Percentiles rank a stretch among this genome's conserved stretches.
These are phyloP conservation scores for Chrysomela aeneicollis DNA, from an alignment of 2,888 invertebrate genomes.

Conservation along the genomic window DNA sequence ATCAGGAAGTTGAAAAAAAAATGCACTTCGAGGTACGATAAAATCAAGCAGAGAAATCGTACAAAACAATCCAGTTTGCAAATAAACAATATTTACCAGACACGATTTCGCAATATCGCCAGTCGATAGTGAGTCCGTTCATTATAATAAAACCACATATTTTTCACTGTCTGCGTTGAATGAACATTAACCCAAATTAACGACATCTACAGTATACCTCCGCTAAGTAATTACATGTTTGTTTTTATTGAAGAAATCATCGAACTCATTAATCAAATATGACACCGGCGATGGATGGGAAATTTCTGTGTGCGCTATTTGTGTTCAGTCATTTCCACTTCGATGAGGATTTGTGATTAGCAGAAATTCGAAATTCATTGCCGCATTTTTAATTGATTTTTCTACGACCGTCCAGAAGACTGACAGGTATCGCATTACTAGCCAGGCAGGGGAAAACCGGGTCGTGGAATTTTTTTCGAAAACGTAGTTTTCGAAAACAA, in stretches of 20 bases:
- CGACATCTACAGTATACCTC: constrained; percentile 28
- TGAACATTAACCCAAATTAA: constrained; percentile 31
- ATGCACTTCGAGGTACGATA: no score
- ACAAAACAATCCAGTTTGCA: not conserved
- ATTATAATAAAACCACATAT: constrained; percentile 11
- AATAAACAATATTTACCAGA: not conserved
- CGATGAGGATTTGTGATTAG: constrained; percentile 24
- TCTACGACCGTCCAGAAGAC: no score
- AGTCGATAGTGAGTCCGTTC: not conserved
- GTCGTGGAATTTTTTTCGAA: no score
- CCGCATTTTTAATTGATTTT: not conserved
- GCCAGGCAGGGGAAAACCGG: no score
- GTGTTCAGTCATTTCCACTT: constrained; percentile 35
- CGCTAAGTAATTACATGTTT: constrained; percentile 40
- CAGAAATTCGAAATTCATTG: constrained; percentile 17
- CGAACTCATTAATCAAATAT: constrained; percentile 40
- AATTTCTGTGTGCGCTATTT: constrained; percentile 35
- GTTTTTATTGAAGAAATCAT: constrained; percentile 40
- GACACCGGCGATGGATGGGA: constrained; percentile 35
- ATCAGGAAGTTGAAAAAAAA: no score
- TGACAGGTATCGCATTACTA: no score
- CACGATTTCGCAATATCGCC: not conserved
- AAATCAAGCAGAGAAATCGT: no score
- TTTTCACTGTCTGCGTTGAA: constrained; percentile 17
- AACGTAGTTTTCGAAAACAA: no score